Base-by-base conservation (phyloP, 2,888 invertebrate species). In the Pseudococcus longispinus region DNA sequence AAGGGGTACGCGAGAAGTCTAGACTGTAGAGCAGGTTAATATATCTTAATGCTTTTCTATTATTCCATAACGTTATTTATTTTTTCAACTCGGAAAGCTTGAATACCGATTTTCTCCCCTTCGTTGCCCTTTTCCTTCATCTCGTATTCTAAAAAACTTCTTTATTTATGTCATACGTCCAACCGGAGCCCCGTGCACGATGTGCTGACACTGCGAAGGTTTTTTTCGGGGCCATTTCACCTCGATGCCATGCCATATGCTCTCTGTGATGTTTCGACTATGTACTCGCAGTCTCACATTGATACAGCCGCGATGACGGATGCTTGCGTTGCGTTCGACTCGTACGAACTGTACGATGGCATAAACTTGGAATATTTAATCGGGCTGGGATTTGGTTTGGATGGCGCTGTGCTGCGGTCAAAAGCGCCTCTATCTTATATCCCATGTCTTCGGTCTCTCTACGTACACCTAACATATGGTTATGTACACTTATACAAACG, bases 11-110 rank as follows among this genome's bases (percentile, higher is more conserved):
- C 80, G 74, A 80, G 77, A 86, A 86, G 86, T 86, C 86, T 86
- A 86, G 86, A 86, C 86, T 44, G 86, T 29, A 86, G 77, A 86
- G 86, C 86, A 77, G 86, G 77, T 86, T 86, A 86, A 86, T 77
- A 86, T 86, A 86, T 86, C 86, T 86, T 86, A 86, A 86, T 86
- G 86, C 77, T 86, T 80, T 86, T 77, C 80, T 85, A 37, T 85
- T 80, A 74, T 86, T 77, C 80, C 46, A 44, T 70, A 74, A 70
- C 42, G 85, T 70, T 85, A 85, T 74, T 85, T 46, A 70, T 44
- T 74, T 85, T 37, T 70, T 80, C 13, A 80, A 80, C 77, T 80
- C 42, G 77, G 77, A 80, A 80, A 80, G 77, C 77, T 80, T 37
- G 77, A 80, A 80, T 80, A 80, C 77, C 77, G 77, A 80, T 80